Evolutionary conservation across 2,113 vertebrate genomes (phyloP), one percentile per base, ranked within the genome.

Genomic region (Rutilus rutilus): DNA sequence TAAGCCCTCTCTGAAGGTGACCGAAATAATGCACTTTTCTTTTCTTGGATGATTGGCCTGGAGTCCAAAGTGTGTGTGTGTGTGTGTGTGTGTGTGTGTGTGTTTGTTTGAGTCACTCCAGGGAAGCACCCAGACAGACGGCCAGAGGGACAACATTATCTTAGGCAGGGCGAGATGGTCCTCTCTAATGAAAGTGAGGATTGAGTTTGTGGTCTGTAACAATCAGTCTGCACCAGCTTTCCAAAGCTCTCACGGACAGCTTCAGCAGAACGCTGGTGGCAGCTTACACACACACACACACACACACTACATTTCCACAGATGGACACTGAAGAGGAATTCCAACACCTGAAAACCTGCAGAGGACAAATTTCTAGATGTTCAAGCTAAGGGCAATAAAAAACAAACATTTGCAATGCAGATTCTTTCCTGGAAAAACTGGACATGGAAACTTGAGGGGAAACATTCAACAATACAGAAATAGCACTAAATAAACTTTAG

Each of bases 141-240:
- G 33, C 42, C n/a, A 47, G 76, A 42, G 76, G 52, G 76, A 79
- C 21, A 85, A 5, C 47, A 67, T 71, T 69, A 71, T 47, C 78
- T 45, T 47, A 47, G 78, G 15, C 77, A 74, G 45, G 71, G 81
- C 76, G 65, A 71, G 87, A 45, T 62, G n/a, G 8, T 78, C 8
- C 42, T 8, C 33, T 57, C 47, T 81, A 74, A 87, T 87, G 77
- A 75, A 87, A 65, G 62, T 79, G 50, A 45, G 74, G 74, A 52
- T 71, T 52, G 74, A 71, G 76, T 57, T 45, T 1, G 25, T 79
- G 23, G 75, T 36, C 42, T 64, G 86, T 50, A 85, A 67, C 84
- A 85, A 64, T 64, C 82, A 50, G 60, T 57, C 14, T 17, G 21
- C 36, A 71, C 12, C 81, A 65, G 86, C 33, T 67, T 76, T 76